These are phyloP conservation scores for Platygyra sinensis DNA, from an alignment of 64 coral and sea anemone species.

Conservation along the genomic window DNA sequence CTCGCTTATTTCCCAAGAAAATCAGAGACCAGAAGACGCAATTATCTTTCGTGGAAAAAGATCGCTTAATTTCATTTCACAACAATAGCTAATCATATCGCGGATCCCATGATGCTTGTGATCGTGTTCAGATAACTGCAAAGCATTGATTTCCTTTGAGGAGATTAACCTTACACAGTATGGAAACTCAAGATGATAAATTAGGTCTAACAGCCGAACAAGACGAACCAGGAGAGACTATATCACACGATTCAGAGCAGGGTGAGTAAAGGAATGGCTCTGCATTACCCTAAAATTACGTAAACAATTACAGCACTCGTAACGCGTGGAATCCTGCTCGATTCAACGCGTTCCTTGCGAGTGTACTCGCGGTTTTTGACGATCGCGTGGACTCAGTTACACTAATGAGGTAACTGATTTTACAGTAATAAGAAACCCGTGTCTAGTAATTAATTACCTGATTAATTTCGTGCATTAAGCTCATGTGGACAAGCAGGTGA, in stretches of 20 bases:
- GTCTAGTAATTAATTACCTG: background rate
- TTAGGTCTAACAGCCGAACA: background rate
- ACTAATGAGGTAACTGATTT: too few species aligned
- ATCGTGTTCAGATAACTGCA: too few species aligned
- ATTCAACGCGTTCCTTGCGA: background rate
- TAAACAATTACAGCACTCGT: background rate
- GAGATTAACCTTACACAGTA: background rate
- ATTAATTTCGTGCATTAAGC: too few species aligned
- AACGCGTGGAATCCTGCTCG: background rate
- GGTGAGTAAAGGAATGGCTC: background rate
- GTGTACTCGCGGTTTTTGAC: background rate
- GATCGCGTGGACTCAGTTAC: background rate
- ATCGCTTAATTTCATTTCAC: background rate
- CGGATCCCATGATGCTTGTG: background rate
- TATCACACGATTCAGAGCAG: background rate
- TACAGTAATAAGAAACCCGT: background rate
- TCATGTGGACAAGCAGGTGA: too few species aligned
- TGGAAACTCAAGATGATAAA: slow-evolving; percentile 12
- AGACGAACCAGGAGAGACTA: background rate
- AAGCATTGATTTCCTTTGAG: too few species aligned
- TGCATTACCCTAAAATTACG: background rate
- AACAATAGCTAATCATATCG: background rate
- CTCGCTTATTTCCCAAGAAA: background rate
- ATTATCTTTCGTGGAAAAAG: background rate
- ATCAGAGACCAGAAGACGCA: background rate